A percentile compares a stretch with the other conserved stretches of the same genome.
These are phyloP conservation scores for Pitangus sulphuratus DNA, from an alignment of 2,797 vertebrate species.

Conservation along the genomic window DNA sequence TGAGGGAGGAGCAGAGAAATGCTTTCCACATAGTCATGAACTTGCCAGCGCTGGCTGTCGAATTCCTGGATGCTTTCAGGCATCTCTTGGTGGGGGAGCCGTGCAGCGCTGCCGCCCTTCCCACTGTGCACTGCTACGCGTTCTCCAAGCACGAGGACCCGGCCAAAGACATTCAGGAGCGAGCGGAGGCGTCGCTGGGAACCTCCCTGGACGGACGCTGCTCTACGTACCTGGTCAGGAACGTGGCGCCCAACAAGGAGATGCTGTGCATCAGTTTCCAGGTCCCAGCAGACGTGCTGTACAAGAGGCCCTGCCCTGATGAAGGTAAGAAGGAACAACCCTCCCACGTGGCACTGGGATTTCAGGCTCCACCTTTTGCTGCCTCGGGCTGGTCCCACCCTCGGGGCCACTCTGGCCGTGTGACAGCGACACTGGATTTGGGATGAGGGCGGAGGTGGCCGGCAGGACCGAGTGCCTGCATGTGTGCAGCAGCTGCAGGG, in stretches of 20 bases:
- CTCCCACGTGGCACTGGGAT: rapidly evolving
- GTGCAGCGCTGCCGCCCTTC: conserved; percentile 69
- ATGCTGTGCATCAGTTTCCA: conserved; percentile 94
- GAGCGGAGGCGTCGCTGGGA: conserved; percentile 81
- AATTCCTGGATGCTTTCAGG: conserved; percentile 89
- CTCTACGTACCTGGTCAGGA: conserved; percentile 88
- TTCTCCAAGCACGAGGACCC: conserved; percentile 90
- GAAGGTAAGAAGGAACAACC: conserved; percentile 80
- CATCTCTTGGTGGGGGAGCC: conserved; percentile 79
- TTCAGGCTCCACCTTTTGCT: neutral
- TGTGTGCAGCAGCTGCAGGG: neutral
- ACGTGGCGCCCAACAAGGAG: conserved; percentile 95
- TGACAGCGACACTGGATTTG: rapidly evolving
- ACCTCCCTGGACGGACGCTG: conserved; percentile 78
- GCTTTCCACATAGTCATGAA: conserved; percentile 93
- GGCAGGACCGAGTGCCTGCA: rapidly evolving
- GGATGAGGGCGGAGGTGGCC: rapidly evolving
- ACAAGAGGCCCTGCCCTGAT: conserved; percentile 60
- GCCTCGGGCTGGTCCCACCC: neutral
- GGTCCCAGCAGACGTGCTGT: conserved; percentile 85
- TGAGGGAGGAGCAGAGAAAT: conserved; percentile 20
- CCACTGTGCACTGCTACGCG: conserved; percentile 89
- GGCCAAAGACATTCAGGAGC: conserved; percentile 79
- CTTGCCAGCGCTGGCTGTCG: conserved; percentile 89
- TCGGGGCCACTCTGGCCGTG: rapidly evolving